Evolutionary conservation across 2,888 invertebrate species (phyloP), one percentile per base, ranked within the genome.

Genomic region (Neocrepidodera transversa): DNA sequence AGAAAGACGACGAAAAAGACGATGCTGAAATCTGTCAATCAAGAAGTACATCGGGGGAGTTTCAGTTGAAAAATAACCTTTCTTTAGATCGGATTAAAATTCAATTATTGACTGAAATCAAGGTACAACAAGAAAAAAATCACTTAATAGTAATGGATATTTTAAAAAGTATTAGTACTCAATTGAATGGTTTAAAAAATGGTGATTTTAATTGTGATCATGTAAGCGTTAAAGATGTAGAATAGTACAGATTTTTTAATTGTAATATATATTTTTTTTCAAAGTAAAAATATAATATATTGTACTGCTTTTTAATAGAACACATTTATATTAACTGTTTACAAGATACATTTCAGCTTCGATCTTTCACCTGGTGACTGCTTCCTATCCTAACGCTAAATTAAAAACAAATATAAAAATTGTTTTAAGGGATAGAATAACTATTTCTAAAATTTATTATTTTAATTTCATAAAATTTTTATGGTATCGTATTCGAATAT

Each of bases 11-110:
- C 28, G 50, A 47, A 16, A 60, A 60, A 47, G 50, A 56, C 13
- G 51, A 54, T 1, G 11, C 5, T 0, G 40, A 38, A 38, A 38
- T 42, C 16, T 18, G 6, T 4, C 32, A 45, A 17, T 23, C 11
- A n/a, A 8, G 16, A 42, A 23, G 38, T 17, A 13, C 13, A 13
- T n/a, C 48, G 10, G 18, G 26, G 36, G 50, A 51, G 28, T 43
- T 54, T 14, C 40, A 43, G 10, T 16, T 50, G 13, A 61, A 63
- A 42, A 63, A 56, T 57, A 62, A 58, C 38, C 48, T 66, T 18
- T 62, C 63, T 3, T 47, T 64, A 14, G 66, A 66, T 13, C 56
- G 63, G 28, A 64, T 62, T 11, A 62, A 64, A 58, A 62, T 66
- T 42, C 66, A 64, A 20, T 49, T 66, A 17, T 45, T 66, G 6